Conservation (phyloP, 2,113 vertebrate genomes). For the Apteryx mantelli region DNA sequence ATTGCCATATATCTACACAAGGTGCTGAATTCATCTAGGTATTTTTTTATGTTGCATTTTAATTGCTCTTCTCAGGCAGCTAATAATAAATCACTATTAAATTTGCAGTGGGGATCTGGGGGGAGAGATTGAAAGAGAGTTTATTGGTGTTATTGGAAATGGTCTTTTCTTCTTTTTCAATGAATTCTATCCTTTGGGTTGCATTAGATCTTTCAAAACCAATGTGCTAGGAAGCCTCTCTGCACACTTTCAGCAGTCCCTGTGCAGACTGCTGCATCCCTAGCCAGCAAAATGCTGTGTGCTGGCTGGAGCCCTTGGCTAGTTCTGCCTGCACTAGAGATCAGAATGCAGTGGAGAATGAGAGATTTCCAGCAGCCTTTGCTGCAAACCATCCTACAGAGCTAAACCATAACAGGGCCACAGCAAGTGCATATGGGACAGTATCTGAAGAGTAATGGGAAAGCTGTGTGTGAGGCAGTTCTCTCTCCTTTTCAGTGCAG, state of each 20-base stretch:
- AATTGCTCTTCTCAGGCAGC: background rate
- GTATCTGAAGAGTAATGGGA: background rate
- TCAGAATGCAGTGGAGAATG: background rate
- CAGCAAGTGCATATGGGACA: background rate
- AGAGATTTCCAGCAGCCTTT: background rate
- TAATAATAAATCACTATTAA: background rate
- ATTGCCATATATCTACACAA: slow-evolving; percentile 4
- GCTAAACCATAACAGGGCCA: background rate
- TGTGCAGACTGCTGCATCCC: slow-evolving; percentile 28
- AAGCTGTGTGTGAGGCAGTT: background rate
- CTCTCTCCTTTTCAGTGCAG: background rate
- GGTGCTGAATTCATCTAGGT: slow-evolving; percentile 7
- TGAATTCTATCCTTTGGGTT: background rate
- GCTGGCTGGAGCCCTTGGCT: slow-evolving; percentile 41
- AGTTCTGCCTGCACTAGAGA: slow-evolving; percentile 31
- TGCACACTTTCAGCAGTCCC: background rate
- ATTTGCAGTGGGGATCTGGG: background rate
- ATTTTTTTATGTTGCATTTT: slow-evolving; percentile 10
- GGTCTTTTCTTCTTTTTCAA: background rate
- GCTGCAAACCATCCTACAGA: background rate
- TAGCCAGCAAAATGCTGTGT: background rate
- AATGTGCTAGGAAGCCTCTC: background rate
- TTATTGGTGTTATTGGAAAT: background rate
- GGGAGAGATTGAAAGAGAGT: background rate
- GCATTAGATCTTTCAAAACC: background rate